Conservation (phyloP, 1,140 invertebrate genomes). For the Drosophila jambulina region DNA sequence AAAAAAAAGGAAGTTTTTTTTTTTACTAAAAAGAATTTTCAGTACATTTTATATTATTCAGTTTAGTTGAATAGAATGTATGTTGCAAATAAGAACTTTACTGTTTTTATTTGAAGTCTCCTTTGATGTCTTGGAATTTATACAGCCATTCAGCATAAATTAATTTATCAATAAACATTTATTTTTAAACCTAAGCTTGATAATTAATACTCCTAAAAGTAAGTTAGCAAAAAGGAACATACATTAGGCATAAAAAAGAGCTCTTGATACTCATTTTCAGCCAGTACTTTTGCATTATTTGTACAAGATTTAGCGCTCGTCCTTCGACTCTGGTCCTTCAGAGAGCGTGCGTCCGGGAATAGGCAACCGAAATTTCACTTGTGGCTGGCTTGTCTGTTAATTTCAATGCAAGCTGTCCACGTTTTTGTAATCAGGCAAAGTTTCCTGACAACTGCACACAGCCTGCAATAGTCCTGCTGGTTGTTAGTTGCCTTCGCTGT, state of each 20-base stretch:
- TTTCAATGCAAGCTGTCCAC: slow-evolving; percentile 75
- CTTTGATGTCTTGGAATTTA: too few species aligned
- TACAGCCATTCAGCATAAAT: too few species aligned
- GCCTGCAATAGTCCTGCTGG: slow-evolving; percentile 39
- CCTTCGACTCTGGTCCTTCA: slow-evolving; percentile 2
- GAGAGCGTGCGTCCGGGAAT: slow-evolving; percentile 33
- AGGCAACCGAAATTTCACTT: slow-evolving; percentile 77
- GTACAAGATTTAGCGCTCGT: slow-evolving; percentile 59
- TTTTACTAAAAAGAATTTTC: not conserved
- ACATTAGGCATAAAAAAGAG: not conserved
- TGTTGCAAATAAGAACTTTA: too few species aligned
- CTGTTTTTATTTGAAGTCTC: too few species aligned
- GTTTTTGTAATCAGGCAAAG: slow-evolving; percentile 81
- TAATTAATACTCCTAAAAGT: not conserved
- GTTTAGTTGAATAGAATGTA: too few species aligned
- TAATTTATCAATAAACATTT: not conserved
- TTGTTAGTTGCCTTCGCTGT: slow-evolving; percentile 20
- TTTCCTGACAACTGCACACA: slow-evolving; percentile 78
- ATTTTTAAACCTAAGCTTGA: not conserved
- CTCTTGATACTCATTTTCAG: slow-evolving; percentile 5
- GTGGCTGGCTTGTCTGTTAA: slow-evolving; percentile 76
- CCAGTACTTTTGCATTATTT: slow-evolving; percentile 54
- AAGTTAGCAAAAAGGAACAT: not conserved
- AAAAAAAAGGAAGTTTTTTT: not conserved
- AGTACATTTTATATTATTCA: too few species aligned